phyloP scores from a whole-genome alignment of 2,113 vertebrate genomes.

The Eurypyga helias region DNA sequence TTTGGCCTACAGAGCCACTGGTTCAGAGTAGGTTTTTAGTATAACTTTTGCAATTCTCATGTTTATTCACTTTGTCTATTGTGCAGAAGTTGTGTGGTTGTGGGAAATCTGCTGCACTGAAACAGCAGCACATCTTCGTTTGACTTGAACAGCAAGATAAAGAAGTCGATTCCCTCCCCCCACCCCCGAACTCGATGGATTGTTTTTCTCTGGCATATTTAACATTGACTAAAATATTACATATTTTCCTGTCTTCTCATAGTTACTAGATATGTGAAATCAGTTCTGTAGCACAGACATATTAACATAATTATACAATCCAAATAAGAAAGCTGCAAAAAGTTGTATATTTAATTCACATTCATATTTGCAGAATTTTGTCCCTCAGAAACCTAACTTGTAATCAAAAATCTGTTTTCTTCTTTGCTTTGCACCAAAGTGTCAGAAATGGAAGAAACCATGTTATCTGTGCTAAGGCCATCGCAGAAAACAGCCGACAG shows the following conservation, averaged over 20 bases:
- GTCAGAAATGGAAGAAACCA: conserved; percentile 95
- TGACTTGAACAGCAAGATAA: conserved; percentile 31
- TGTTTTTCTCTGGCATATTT: conserved; percentile 1
- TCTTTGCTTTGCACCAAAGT: conserved; percentile 73
- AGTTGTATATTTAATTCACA: background rate
- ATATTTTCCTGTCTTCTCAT: background rate
- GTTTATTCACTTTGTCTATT: conserved; percentile 17
- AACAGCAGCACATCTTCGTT: conserved; percentile 8
- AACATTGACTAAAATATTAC: background rate
- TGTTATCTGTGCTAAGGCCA: conserved; percentile 90
- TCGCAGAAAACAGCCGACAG: conserved; percentile 81
- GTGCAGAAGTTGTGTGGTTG: background rate
- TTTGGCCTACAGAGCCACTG: background rate
- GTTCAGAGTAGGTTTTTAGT: background rate
- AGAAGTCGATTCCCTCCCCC: background rate
- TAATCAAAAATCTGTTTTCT: background rate
- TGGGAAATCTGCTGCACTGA: background rate
- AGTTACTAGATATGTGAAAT: background rate
- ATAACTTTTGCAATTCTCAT: background rate
- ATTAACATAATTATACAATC: background rate
- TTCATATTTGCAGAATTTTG: background rate
- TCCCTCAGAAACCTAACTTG: background rate
- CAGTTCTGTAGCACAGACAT: background rate
- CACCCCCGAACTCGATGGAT: background rate
- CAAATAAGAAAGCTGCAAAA: background rate